Conservation (phyloP, 2,113 vertebrate species). For the Erythrolamprus reginae region DNA sequence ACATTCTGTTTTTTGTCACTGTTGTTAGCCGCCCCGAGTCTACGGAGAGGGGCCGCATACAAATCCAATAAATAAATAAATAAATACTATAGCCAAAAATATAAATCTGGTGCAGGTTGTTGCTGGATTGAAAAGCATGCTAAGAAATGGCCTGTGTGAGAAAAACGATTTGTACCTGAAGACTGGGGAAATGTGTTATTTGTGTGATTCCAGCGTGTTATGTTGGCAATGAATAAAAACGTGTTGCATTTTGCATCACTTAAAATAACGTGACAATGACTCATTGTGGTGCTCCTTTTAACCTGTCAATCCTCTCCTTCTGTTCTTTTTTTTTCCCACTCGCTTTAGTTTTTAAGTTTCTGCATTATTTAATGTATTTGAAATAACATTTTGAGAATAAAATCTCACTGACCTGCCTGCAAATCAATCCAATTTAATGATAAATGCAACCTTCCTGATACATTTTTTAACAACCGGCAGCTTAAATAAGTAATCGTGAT, state of each 20-base stretch:
- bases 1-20: no score
- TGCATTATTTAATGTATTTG: not conserved
- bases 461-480: not conserved
- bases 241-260: not conserved
- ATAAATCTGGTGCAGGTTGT: not conserved
- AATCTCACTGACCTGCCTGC: accelerated
- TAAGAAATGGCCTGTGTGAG: not conserved
- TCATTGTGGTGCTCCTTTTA: accelerated
- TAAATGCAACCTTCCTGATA: not conserved
- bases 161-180: not conserved
- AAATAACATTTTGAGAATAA: not conserved
- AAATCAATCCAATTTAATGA: not conserved
- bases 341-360: not conserved
- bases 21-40: no score
- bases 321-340: not conserved
- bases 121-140: not conserved
- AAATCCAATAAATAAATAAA: no score
- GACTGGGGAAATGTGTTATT: not conserved
- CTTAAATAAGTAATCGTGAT: not conserved
- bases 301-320: not conserved
- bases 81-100: not conserved
- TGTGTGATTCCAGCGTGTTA: not conserved
- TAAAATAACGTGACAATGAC: not conserved
- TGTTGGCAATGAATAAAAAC: not conserved
- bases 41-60: no score